Evolutionary conservation across 1,140 invertebrate genomes (phyloP).

Genomic region (Chionoecetes opilio): DNA sequence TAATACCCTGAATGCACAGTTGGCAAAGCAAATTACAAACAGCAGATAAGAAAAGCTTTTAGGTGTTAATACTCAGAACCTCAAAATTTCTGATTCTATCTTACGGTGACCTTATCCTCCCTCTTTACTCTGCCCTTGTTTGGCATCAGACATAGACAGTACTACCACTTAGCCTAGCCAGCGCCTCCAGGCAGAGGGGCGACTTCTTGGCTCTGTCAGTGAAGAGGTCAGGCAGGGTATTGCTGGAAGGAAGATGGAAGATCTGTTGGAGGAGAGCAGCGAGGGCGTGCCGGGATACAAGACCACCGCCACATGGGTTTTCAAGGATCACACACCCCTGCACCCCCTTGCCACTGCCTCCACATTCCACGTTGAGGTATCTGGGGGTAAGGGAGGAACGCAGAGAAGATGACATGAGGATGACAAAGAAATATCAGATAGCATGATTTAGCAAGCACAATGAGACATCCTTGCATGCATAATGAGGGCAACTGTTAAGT

Average conservation of each 20-base stretch:
- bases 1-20: too few species aligned
- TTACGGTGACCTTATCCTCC: too few species aligned
- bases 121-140: too few species aligned
- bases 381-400: constrained; percentile 85
- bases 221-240: constrained; percentile 36
- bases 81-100: too few species aligned
- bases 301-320: constrained; percentile 87
- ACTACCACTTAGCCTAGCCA: constrained; percentile 50
- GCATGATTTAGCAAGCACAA: too few species aligned
- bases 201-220: constrained; percentile 61
- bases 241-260: background rate
- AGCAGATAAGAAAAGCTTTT: too few species aligned
- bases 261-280: constrained; percentile 55
- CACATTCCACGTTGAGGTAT: constrained; percentile 88
- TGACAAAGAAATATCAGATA: background rate
- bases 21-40: too few species aligned
- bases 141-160: constrained; percentile 58
- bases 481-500: too few species aligned
- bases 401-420: constrained; percentile 47
- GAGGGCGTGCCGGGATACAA: constrained; percentile 57
- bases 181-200: constrained; percentile 57
- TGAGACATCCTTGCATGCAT: too few species aligned
- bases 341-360: constrained; percentile 83
- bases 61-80: too few species aligned
- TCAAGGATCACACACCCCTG: constrained; percentile 89